phyloP scores from a whole-genome alignment of 2,113 vertebrate species.

The Podarcis cretensis region DNA sequence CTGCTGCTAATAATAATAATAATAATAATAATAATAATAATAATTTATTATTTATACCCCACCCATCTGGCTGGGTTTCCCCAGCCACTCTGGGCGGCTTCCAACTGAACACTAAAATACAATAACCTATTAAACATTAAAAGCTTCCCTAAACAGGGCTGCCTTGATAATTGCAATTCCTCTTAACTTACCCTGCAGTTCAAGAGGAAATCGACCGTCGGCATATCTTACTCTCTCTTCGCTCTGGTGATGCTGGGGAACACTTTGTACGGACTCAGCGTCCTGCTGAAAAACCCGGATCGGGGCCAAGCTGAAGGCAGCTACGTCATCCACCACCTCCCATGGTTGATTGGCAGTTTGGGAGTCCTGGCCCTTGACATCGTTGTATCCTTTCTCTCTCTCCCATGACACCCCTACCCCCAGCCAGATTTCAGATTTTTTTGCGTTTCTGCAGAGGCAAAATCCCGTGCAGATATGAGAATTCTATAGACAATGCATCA shows the following conservation, averaged over 20 bases:
- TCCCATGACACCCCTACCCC: not conserved
- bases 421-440: not conserved
- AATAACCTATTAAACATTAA: too few species aligned
- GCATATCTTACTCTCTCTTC: constrained; percentile 90
- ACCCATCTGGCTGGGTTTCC: too few species aligned
- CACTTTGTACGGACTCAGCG: constrained; percentile 85
- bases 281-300: constrained; percentile 92
- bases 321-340: constrained; percentile 91
- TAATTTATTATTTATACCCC: too few species aligned
- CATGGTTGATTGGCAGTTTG: constrained; percentile 96
- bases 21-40: too few species aligned
- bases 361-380: constrained; percentile 88
- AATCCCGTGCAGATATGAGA: not conserved
- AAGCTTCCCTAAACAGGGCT: too few species aligned
- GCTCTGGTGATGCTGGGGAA: constrained; percentile 94
- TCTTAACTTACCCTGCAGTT: constrained; percentile 68
- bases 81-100: too few species aligned
- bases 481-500: not conserved
- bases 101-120: too few species aligned
- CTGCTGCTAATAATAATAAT: too few species aligned
- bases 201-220: constrained; percentile 87
- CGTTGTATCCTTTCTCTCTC: constrained; percentile 81
- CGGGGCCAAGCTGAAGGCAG: constrained; percentile 74
- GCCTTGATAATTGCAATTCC: too few species aligned
- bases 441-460: not conserved